A percentile compares a stretch with the other conserved stretches of the same genome.
These are phyloP conservation scores for Caradrina kadenii DNA, from an alignment of 2,888 invertebrate species.

Conservation along the genomic window DNA sequence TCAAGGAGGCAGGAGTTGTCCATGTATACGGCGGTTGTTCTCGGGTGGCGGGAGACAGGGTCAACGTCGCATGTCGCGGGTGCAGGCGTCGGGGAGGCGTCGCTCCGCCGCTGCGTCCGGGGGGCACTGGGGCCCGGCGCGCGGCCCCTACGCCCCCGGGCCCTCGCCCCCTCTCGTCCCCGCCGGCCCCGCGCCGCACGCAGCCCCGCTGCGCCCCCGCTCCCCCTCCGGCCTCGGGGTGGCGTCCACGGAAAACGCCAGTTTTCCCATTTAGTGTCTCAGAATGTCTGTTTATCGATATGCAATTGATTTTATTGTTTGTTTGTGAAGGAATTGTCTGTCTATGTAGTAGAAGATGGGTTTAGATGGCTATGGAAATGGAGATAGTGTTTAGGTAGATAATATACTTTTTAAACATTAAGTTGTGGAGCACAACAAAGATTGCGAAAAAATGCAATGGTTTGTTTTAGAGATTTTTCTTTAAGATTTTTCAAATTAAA, in stretches of 20 bases:
- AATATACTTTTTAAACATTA: neutral
- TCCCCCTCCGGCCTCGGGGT: slow-evolving; percentile 72
- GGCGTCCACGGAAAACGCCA: slow-evolving; percentile 85
- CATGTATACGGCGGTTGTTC: slow-evolving; percentile 88
- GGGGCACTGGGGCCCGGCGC: slow-evolving; percentile 83
- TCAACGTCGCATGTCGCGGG: slow-evolving; percentile 88
- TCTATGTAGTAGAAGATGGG: neutral
- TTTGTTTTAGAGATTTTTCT: neutral
- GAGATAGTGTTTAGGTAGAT: neutral
- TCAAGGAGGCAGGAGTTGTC: slow-evolving; percentile 91
- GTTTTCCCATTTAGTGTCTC: slow-evolving; percentile 85
- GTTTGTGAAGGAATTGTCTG: slow-evolving; percentile 40
- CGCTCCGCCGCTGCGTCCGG: slow-evolving; percentile 89
- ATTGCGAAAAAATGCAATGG: neutral
- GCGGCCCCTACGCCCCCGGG: slow-evolving; percentile 68
- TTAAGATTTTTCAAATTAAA: neutral
- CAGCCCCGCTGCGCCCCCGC: slow-evolving; percentile 68
- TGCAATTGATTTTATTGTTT: slow-evolving; percentile 76
- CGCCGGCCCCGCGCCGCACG: slow-evolving; percentile 68
- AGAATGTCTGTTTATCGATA: slow-evolving; percentile 73
- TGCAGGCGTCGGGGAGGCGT: slow-evolving; percentile 85
- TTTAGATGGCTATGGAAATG: slow-evolving; percentile 17
- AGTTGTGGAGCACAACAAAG: too few species aligned
- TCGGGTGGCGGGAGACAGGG: slow-evolving; percentile 87
- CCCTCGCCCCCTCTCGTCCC: slow-evolving; percentile 65